These are phyloP conservation scores for Proales similis DNA, from an alignment of 1,140 invertebrate genomes.

Conservation along the genomic window DNA sequence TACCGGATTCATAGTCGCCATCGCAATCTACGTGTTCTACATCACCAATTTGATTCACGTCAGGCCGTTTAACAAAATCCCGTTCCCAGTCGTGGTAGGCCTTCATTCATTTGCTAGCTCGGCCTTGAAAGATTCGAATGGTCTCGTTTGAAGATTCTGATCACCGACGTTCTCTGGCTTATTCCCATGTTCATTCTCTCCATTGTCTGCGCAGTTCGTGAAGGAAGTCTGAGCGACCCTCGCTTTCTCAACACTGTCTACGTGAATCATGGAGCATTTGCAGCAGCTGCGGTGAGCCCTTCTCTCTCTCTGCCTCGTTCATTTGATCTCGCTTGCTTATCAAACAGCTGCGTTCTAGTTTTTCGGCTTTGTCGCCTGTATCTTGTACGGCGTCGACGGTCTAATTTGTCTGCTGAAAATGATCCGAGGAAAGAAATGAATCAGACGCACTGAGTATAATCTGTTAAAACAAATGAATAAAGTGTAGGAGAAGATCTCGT, in stretches of 20 bases:
- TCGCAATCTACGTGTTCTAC: slow-evolving; percentile 1
- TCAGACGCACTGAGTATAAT: too few species aligned
- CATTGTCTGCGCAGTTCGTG: slow-evolving; percentile 13
- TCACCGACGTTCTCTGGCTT: slow-evolving; percentile 10
- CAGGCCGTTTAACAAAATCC: slow-evolving; percentile 12
- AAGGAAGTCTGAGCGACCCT: slow-evolving; percentile 19
- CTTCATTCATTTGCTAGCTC: not conserved
- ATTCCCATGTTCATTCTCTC: slow-evolving; percentile 27
- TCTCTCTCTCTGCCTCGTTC: too few species aligned
- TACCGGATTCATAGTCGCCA: slow-evolving; percentile 11
- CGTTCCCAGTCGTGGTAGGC: not conserved
- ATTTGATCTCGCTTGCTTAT: too few species aligned
- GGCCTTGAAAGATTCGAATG: not conserved
- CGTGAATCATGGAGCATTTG: slow-evolving; percentile 30
- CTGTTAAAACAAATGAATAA: too few species aligned
- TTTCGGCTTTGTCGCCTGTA: too few species aligned
- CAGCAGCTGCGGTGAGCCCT: not conserved
- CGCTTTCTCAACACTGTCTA: slow-evolving; percentile 22
- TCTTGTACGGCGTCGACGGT: too few species aligned
- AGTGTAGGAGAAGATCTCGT: too few species aligned
- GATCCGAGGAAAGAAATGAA: too few species aligned
- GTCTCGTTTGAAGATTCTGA: slow-evolving; percentile 2
- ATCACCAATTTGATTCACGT: not conserved
- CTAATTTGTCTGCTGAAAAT: too few species aligned
- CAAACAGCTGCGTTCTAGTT: too few species aligned